Evolutionary conservation across 2,797 vertebrate genomes (phyloP).

Genomic region (Molossus molossus): DNA sequence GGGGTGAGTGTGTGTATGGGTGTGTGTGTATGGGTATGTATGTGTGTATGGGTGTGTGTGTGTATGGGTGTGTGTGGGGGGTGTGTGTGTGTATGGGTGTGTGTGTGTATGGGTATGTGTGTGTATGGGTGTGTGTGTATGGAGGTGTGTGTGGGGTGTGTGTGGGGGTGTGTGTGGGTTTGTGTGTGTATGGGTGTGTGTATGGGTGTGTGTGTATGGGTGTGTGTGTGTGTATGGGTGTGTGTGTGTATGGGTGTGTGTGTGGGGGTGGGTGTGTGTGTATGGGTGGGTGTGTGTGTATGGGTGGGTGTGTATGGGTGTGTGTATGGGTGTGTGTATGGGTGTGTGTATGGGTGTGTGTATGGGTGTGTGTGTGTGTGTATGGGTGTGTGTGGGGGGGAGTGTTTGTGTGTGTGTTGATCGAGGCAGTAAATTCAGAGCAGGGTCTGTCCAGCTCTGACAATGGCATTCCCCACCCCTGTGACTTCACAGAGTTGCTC

Average conservation of each 20-base stretch:
- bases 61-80: background rate
- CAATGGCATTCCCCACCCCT: background rate
- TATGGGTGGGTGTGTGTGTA: background rate
- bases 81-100: background rate
- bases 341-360: background rate
- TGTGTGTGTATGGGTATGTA: too few relatives aligned
- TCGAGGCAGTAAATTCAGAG: background rate
- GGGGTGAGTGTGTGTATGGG: too few relatives aligned
- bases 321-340: background rate
- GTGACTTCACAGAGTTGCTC: background rate
- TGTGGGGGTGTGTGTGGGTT: background rate
- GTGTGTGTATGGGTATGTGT: background rate
- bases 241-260: background rate
- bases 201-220: too few relatives aligned
- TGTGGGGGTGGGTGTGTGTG: background rate
- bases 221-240: background rate
- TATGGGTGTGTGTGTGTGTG: accelerated
- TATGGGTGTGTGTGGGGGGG: background rate
- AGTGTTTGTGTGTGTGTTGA: background rate
- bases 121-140: accelerated
- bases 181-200: too few relatives aligned
- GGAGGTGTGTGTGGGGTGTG: background rate
- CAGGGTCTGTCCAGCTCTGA: background rate
- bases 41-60: too few relatives aligned
- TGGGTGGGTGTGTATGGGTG: background rate